Base-by-base conservation (phyloP, 2,888 invertebrate genomes). In the Spodoptera littoralis region DNA sequence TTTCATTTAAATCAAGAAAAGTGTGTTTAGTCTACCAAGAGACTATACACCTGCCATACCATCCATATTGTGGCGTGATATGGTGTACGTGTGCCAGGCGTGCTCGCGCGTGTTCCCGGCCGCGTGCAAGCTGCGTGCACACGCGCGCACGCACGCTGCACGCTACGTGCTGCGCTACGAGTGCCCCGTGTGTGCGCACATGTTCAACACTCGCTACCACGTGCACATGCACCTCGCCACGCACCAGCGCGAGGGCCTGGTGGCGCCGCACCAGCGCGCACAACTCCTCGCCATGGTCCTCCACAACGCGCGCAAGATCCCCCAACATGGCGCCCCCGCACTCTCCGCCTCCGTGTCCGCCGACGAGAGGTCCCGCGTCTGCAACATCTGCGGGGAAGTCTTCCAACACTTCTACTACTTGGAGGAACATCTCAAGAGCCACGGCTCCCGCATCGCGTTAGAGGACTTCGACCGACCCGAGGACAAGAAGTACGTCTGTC, bases 131-230 rank as follows among this genome's bases (percentile, higher is more conserved):
- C 81, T 94, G 18, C 87, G 87, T 65, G 77, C 90, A 4, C 93
- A 93, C 70, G 78, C 81, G 11, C 22, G 83, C 86, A 30, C 93
- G 92, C 73, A 85, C 4, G 74, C 76, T 3, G 87, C 83, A 58
- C 78, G 81, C 46, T 92, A 80, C 80, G 83, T 89, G 27, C 76
- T 91, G 9, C 79, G 91, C 0, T 94, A 92, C 88, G 94, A 94
- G 85, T 94, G 94, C 11, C 94, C 94, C 0, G 94, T 94, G 4
- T 94, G 94, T 64, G 94, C 94, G 42, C 93, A 94, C 73, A 90
- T 93, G 90, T 94, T 94, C 83, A 87, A 93, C 82, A 94, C 94
- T 5, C 86, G 88, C 43, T 94, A 93, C 72, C 94, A 93, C 70
- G 94, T 94, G 44, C 93, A 94, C 73, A 90, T 93, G 89, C 94